Evolutionary conservation across 2,797 vertebrate genomes (phyloP), one percentile per base, ranked within the genome.

Genomic region (Diplodus sargus): DNA sequence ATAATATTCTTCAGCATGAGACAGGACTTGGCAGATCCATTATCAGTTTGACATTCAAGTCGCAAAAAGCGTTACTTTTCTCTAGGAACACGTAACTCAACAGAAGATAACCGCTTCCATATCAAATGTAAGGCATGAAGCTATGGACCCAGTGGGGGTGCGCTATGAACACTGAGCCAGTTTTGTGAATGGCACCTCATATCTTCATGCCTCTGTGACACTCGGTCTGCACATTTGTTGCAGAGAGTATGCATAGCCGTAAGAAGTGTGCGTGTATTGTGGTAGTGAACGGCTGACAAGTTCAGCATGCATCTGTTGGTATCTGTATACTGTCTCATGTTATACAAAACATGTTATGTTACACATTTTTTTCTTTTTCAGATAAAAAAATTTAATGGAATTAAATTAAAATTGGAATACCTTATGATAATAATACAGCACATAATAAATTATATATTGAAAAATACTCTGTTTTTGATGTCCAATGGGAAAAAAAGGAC

Each of bases 161-260:
- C 75, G 84, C 6, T 30, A 14, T 52, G 70, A 74, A 56, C 59
- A 72, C 43, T 8, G 53, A 69, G 60, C 13, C 52, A 49, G 30
- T 52, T 82, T 71, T 75, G 17, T 79, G 59, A 83, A 83, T 75
- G 48, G 66, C 70, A 68, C 53, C 63, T 79, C 56, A 30, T 83
- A 60, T 51, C 43, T 83, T 74, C 48, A 71, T 58, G 60, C 52
- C 54, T 78, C 60, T 28, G 23, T 53, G 71, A 78, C 28, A 70
- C 60, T 64, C 47, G 13, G 43, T 45, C 56, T 64, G 79, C 64
- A 49, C 79, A 79, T 61, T 72, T 86, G 82, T 78, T 79, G 51
- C 62, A 65, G 47, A 76, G 51, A 30, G 5, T 49, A 60, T 67
- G 43, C 23, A 43, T 47, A 9, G 34, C 17, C 12, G 1, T 17